These are phyloP conservation scores for Cephus pulcher DNA, from an alignment of 2,888 invertebrate species.

Conservation along the genomic window DNA sequence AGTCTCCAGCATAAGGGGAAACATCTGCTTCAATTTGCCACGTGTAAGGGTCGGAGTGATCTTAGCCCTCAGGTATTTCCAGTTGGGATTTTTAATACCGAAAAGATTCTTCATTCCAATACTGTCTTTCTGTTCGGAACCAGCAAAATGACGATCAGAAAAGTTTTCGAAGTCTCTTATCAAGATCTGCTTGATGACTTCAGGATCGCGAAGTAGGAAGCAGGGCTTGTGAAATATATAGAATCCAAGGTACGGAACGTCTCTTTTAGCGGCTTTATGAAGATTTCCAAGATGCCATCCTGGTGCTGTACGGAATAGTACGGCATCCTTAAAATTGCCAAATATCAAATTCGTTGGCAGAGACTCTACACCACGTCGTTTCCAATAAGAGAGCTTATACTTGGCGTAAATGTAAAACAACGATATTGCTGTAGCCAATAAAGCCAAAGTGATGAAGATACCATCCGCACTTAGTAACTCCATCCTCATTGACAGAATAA, in stretches of 20 bases:
- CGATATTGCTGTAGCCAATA: slow-evolving; percentile 15
- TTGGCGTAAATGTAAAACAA: slow-evolving; percentile 36
- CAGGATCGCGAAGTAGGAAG: slow-evolving; percentile 66
- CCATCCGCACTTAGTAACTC: background rate
- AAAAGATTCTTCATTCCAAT: slow-evolving; percentile 65
- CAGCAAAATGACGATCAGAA: slow-evolving; percentile 65
- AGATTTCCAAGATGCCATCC: slow-evolving; percentile 51
- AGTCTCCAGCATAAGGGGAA: slow-evolving; percentile 65
- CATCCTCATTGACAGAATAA: background rate
- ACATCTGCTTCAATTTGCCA: slow-evolving; percentile 70
- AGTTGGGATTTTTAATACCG: slow-evolving; percentile 67
- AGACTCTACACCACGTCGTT: slow-evolving; percentile 49
- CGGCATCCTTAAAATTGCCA: slow-evolving; percentile 55
- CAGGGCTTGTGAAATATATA: slow-evolving; percentile 68
- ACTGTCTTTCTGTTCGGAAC: slow-evolving; percentile 63
- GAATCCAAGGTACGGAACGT: slow-evolving; percentile 65
- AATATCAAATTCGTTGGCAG: slow-evolving; percentile 46
- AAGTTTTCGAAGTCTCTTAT: slow-evolving; percentile 68
- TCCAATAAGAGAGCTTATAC: slow-evolving; percentile 56
- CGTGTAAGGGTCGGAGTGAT: slow-evolving; percentile 70
- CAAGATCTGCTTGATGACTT: slow-evolving; percentile 66
- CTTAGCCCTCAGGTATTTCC: slow-evolving; percentile 69
- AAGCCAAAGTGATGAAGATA: slow-evolving; percentile 21
- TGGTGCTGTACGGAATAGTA: slow-evolving; percentile 51
- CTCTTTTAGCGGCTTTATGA: slow-evolving; percentile 38